phyloP scores from a whole-genome alignment of 2,888 invertebrate species.

The Cybosia mesomella region DNA sequence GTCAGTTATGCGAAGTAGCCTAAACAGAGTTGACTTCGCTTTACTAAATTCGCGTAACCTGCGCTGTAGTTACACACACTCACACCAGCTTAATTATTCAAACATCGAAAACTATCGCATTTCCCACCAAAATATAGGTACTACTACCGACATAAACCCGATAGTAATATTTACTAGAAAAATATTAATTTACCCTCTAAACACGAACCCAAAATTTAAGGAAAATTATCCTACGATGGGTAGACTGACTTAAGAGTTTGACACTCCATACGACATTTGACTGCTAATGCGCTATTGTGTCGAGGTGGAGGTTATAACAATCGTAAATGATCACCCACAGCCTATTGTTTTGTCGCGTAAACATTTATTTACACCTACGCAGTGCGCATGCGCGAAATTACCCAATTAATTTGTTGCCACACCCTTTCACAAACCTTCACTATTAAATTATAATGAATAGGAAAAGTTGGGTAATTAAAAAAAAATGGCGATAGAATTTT shows the following conservation, averaged over 20 bases:
- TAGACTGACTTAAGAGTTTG: conserved; percentile 19
- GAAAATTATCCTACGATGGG: neutral
- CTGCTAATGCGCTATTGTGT: conserved; percentile 62
- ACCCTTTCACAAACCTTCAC: conserved; percentile 46
- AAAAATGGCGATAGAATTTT: neutral
- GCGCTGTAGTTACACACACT: too few species aligned
- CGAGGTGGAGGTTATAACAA: conserved; percentile 54
- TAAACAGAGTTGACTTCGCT: too few species aligned
- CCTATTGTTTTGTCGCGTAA: conserved; percentile 66
- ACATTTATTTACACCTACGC: conserved; percentile 61
- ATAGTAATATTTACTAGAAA: too few species aligned
- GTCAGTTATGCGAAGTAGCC: too few species aligned
- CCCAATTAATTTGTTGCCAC: conserved; percentile 55
- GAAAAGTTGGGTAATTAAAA: conserved; percentile 14
- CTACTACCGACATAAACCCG: too few species aligned
- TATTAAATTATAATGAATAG: conserved; percentile 30
- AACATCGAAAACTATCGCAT: too few species aligned
- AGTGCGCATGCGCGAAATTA: conserved; percentile 55
- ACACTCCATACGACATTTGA: conserved; percentile 45
- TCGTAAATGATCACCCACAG: conserved; percentile 67
- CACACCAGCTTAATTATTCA: too few species aligned
- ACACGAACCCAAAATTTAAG: neutral
- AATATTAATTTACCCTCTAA: neutral
- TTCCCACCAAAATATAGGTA: too few species aligned
- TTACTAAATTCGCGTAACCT: too few species aligned